These are phyloP conservation scores for Antedon mediterranea DNA, from an alignment of 53 echinoderm and acorn worm genomes.

Conservation along the genomic window DNA sequence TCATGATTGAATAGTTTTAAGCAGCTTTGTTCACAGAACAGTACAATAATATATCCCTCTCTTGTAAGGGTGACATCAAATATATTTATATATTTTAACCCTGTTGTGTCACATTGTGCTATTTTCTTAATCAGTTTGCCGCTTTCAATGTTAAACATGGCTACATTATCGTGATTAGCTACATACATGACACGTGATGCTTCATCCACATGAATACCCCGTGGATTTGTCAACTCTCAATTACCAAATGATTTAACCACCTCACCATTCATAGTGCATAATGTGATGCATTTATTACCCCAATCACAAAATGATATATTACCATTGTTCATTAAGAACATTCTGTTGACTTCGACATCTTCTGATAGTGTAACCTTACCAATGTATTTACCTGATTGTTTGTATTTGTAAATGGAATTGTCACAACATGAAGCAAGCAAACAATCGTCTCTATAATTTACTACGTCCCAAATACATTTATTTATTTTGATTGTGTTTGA, in stretches of 20 bases:
- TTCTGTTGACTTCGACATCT: neutral
- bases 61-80: no score
- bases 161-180: neutral
- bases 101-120: neutral
- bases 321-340: neutral
- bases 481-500: no score
- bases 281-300: neutral
- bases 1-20: neutral
- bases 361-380: neutral
- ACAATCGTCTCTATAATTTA: no score
- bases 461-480: no score
- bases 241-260: neutral
- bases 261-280: neutral
- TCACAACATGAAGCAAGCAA: no score
- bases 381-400: neutral
- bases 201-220: neutral
- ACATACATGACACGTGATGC: neutral
- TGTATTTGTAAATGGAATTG: no score
- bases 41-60: no score
- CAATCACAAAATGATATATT: neutral
- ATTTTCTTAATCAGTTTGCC: neutral
- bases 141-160: neutral
- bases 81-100: neutral
- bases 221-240: neutral
- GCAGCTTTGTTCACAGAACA: neutral